phyloP scores from a whole-genome alignment of 2,888 invertebrate genomes.

The Geophilus truncorum region DNA sequence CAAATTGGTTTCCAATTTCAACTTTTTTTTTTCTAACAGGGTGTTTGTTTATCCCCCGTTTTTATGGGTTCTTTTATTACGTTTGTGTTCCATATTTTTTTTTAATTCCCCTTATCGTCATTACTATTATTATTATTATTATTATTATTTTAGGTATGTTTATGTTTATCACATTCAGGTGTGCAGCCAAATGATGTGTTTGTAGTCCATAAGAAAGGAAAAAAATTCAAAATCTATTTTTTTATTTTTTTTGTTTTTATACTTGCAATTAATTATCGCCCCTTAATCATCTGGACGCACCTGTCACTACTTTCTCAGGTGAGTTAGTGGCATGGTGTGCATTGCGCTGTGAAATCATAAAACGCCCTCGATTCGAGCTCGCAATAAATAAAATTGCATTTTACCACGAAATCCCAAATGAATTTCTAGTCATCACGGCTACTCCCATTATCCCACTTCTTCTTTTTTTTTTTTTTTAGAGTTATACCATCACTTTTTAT shows the following conservation, averaged over 20 bases:
- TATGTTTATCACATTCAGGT: neutral
- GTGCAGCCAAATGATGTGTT: neutral
- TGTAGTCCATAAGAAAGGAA: no score
- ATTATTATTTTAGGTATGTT: neutral
- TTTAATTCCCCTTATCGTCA: no score
- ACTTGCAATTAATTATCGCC: neutral
- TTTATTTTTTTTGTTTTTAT: neutral
- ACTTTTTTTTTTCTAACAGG: neutral
- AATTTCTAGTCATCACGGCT: no score
- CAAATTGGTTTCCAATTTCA: constrained; percentile 11
- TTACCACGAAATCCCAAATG: constrained; percentile 8
- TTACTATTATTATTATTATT: neutral
- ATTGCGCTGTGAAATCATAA: constrained; percentile 4
- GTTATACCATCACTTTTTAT: neutral
- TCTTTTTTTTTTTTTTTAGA: neutral
- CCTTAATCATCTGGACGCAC: constrained; percentile 2
- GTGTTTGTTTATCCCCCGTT: neutral
- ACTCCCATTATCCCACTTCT: neutral
- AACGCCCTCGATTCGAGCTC: neutral
- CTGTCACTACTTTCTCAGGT: neutral
- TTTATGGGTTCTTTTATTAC: neutral
- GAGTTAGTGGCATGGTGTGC: neutral
- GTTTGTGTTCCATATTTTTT: neutral
- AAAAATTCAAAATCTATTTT: no score
- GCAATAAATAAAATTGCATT: constrained; percentile 15